Conservation (phyloP, 2,113 vertebrate genomes). For the Phylloscopus trochiloides region DNA sequence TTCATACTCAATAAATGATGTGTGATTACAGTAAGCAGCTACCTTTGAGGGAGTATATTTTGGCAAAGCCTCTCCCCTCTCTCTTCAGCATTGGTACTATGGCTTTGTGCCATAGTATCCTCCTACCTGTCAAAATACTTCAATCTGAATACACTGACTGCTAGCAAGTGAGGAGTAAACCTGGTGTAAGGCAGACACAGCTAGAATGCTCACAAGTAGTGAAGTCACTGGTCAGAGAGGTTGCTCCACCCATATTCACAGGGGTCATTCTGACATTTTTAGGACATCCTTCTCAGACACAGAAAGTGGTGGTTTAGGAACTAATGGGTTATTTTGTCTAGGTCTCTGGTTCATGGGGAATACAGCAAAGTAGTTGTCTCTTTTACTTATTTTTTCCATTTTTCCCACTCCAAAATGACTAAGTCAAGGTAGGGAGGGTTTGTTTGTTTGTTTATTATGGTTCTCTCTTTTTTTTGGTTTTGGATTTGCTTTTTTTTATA, state of each 20-base stretch:
- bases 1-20: conserved; percentile 80
- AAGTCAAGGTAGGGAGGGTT: not conserved
- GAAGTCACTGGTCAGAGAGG: not conserved
- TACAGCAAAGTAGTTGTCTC: not conserved
- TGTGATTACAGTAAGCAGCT: conserved; percentile 72
- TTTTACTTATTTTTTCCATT: not conserved
- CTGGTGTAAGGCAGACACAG: not conserved
- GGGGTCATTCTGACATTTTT: not conserved
- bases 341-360: not conserved
- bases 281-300: not conserved
- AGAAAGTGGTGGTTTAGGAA: not conserved
- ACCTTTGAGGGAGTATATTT: conserved; percentile 60
- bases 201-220: not conserved
- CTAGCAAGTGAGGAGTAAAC: not conserved
- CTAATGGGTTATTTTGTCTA: not conserved
- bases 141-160: not conserved
- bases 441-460: not conserved
- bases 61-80: conserved; percentile 40
- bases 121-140: conserved; percentile 60
- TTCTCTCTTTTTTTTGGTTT: not conserved
- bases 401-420: not conserved
- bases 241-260: not conserved
- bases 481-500: not conserved
- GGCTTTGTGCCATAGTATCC: conserved; percentile 59
- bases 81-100: conserved; percentile 18